Percentiles rank a stretch among this genome's conserved stretches.
Evolutionary conservation across 2,888 invertebrate genomes (phyloP).

Genomic region (Antitype chi): DNA sequence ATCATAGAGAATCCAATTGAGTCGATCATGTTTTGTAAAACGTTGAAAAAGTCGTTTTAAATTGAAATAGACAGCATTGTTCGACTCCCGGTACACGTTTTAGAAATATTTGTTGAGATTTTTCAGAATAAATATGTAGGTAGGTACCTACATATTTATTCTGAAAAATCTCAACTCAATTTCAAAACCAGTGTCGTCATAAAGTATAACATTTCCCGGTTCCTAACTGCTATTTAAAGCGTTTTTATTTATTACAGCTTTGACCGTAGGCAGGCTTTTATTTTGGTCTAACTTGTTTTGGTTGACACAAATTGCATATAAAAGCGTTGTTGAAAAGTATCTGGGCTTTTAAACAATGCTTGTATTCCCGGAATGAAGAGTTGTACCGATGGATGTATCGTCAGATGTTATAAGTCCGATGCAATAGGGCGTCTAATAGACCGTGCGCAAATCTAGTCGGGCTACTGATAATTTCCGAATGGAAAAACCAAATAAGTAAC

Average conservation of each 20-base stretch:
- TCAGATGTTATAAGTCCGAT: neutral
- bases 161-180: neutral
- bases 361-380: neutral
- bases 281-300: constrained; percentile 26
- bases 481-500: constrained; percentile 16
- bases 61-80: neutral
- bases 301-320: constrained; percentile 29
- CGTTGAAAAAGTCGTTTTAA: neutral
- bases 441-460: neutral
- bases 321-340: constrained; percentile 33
- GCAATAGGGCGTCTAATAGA: neutral
- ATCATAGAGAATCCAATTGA: neutral
- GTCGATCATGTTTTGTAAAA: constrained; percentile 3
- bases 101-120: no score
- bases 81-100: neutral
- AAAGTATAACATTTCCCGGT: neutral
- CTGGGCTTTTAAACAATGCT: neutral
- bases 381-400: neutral
- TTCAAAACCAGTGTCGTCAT: constrained; percentile 1
- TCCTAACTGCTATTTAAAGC: neutral
- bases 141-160: neutral
- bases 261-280: constrained; percentile 3
- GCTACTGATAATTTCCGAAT: neutral
- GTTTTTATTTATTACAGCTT: constrained; percentile 25
- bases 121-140: no score